Percentiles rank a stretch among this genome's conserved stretches.
phyloP scores from a whole-genome alignment of 2,888 invertebrate species.

The Apantesis nais region DNA sequence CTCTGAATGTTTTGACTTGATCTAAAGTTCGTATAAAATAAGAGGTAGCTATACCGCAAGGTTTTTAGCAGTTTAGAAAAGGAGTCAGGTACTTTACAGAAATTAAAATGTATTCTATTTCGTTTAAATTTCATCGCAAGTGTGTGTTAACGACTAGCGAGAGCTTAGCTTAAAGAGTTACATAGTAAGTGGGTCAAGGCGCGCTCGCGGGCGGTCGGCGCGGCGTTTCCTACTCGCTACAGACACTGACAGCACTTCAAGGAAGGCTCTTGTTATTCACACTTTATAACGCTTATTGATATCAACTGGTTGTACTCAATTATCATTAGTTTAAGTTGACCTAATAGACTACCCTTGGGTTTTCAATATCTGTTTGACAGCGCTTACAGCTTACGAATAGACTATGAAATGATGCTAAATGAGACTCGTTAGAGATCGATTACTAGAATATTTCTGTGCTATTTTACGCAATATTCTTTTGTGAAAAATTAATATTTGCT shows the following conservation, averaged over 20 bases:
- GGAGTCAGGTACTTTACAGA: background rate
- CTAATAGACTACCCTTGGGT: background rate
- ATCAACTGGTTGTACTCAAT: slow-evolving; percentile 39
- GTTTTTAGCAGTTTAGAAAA: background rate
- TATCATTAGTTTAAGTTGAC: slow-evolving; percentile 1
- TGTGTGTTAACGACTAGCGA: slow-evolving; percentile 63
- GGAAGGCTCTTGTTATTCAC: slow-evolving; percentile 75
- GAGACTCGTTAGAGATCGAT: background rate
- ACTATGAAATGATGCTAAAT: background rate
- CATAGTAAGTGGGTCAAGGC: slow-evolving; percentile 79
- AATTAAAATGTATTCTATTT: background rate
- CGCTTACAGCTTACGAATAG: background rate
- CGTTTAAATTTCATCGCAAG: slow-evolving; percentile 52
- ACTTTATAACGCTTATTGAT: slow-evolving; percentile 62
- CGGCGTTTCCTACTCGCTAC: slow-evolving; percentile 73
- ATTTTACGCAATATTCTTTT: background rate
- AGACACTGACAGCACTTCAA: slow-evolving; percentile 58
- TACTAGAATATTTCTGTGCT: background rate
- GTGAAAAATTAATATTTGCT: background rate
- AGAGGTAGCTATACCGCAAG: background rate
- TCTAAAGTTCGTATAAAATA: background rate
- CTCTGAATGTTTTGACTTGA: background rate
- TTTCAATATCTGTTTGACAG: background rate
- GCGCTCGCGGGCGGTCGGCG: slow-evolving; percentile 64
- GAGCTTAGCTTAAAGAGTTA: slow-evolving; percentile 54